Conservation (phyloP, 2,113 vertebrate genomes). For the Aix galericulata region DNA sequence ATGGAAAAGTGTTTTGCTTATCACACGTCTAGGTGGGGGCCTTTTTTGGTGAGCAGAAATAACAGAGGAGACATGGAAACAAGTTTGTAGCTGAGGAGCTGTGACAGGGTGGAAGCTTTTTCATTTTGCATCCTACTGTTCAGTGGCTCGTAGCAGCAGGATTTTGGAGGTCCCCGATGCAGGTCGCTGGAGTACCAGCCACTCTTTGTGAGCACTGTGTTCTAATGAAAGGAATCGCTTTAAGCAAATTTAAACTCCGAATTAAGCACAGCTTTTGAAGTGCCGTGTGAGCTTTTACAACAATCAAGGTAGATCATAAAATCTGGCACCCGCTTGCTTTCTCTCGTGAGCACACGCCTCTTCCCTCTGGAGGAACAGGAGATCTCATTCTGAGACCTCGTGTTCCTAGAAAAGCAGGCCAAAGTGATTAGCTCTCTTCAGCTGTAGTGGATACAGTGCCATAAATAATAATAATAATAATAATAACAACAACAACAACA, state of each 20-base stretch:
- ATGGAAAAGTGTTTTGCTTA: neutral
- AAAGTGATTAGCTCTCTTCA: slow-evolving; percentile 16
- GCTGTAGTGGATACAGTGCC: neutral
- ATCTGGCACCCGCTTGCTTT: neutral
- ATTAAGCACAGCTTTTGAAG: slow-evolving; percentile 6
- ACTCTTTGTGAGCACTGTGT: neutral
- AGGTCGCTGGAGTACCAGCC: neutral
- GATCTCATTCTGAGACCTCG: neutral
- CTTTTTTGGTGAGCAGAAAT: neutral
- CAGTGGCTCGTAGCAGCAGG: neutral
- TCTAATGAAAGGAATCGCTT: neutral
- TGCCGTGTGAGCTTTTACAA: neutral
- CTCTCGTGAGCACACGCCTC: neutral
- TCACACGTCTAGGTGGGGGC: neutral
- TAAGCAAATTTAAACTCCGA: neutral
- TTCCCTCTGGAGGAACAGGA: neutral
- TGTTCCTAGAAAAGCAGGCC: slow-evolving; percentile 21
- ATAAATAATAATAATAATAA: neutral
- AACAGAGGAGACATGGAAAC: neutral
- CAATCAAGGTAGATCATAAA: neutral
- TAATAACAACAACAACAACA: too few relatives aligned
- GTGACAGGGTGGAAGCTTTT: neutral
- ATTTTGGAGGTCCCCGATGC: neutral
- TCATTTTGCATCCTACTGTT: neutral
- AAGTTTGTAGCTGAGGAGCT: neutral